Percentiles rank a stretch among this genome's conserved stretches.
These are phyloP conservation scores for Nemoura dubitans DNA, from an alignment of 2,888 invertebrate genomes.

Conservation along the genomic window DNA sequence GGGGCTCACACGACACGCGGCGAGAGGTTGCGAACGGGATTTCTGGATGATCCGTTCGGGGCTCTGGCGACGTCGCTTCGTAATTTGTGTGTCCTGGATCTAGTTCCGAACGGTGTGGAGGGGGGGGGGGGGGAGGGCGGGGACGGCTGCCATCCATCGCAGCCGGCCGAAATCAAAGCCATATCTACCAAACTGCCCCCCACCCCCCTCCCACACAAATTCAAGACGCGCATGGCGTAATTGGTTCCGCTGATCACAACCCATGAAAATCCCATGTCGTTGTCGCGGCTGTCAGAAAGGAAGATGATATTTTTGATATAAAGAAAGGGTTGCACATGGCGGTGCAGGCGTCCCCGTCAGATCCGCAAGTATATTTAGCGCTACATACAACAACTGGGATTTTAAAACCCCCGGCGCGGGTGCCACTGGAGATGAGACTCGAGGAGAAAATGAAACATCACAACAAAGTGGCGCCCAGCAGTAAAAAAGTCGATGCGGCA, in stretches of 20 bases:
- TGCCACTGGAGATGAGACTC: neutral
- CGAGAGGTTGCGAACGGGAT: neutral
- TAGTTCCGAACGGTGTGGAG: neutral
- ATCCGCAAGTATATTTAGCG: neutral
- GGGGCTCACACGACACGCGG: neutral
- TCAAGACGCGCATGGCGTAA: neutral
- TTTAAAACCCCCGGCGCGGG: neutral
- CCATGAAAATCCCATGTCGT: neutral
- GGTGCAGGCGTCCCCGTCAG: neutral
- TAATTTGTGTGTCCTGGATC: neutral
- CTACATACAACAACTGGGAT: neutral
- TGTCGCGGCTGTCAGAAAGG: neutral
- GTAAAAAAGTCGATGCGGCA: neutral
- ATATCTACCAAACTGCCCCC: neutral
- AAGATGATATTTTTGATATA: neutral
- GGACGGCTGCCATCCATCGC: neutral
- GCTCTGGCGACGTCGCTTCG: neutral
- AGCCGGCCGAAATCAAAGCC: neutral
- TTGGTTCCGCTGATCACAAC: neutral
- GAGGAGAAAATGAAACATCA: neutral
- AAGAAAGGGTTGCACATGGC: neutral
- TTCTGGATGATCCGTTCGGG: neutral
- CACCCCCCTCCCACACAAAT: neutral
- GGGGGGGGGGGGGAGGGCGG: neutral
- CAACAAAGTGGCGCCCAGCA: constrained; percentile 8